A percentile compares a stretch with the other conserved stretches of the same genome.
Evolutionary conservation across 1,140 invertebrate species (phyloP).

Genomic region (Orius laevigatus): DNA sequence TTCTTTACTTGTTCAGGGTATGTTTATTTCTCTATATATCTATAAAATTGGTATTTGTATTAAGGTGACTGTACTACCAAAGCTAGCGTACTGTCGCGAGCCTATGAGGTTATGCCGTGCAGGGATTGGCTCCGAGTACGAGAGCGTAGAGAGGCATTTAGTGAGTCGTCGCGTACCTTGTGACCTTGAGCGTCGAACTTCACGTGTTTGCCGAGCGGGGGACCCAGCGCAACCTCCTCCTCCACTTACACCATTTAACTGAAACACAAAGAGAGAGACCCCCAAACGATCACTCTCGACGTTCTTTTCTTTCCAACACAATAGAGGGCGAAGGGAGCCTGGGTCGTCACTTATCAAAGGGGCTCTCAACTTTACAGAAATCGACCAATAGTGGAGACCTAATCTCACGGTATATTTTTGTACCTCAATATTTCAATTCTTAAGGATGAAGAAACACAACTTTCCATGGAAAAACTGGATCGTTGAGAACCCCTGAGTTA

Average conservation of each 20-base stretch:
- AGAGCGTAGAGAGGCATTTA: constrained; percentile 69
- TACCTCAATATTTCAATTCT: too few relatives aligned
- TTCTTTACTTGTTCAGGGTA: too few relatives aligned
- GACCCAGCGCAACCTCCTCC: constrained; percentile 13
- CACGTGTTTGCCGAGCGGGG: constrained; percentile 26
- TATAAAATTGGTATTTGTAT: constrained; percentile 1
- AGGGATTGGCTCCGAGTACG: constrained; percentile 41
- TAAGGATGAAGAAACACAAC: too few relatives aligned
- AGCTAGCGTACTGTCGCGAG: constrained; percentile 80
- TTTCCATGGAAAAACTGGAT: too few relatives aligned
- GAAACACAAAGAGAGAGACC: constrained; percentile 7
- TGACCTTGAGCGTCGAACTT: constrained; percentile 54
- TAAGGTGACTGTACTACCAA: constrained; percentile 59
- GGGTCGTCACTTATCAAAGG: not conserved
- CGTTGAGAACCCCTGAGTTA: too few relatives aligned
- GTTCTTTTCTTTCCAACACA: not conserved
- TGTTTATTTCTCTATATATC: not conserved
- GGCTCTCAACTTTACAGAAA: not conserved
- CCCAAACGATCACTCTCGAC: constrained; percentile 8
- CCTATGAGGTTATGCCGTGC: constrained; percentile 45
- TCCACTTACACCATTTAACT: constrained; percentile 29
- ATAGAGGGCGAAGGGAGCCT: too few relatives aligned
- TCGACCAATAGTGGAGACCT: too few relatives aligned
- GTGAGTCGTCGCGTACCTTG: constrained; percentile 73
- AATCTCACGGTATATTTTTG: too few relatives aligned